Conservation (phyloP, 30 jellyfish, hydroid and myxozoan species). For the Pseudorhiza aurosa region DNA sequence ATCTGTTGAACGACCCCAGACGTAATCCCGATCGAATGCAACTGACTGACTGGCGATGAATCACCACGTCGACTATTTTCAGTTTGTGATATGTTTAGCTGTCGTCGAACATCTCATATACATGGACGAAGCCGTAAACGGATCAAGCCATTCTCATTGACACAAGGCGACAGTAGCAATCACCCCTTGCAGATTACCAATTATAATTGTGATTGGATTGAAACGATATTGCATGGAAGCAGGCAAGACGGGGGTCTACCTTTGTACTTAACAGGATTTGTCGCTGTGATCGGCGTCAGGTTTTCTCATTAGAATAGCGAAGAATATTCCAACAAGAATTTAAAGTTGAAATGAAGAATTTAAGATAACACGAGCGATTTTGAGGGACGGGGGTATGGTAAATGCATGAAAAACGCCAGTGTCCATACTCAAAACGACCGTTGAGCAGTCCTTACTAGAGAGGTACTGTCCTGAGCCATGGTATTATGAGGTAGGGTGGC, state of each 20-base stretch:
- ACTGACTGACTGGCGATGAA: no score
- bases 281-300: constrained; percentile 11
- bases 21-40: no score
- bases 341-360: background rate
- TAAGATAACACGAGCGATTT: background rate
- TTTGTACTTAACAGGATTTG: background rate
- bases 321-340: no score
- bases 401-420: no score
- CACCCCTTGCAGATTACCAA: constrained; percentile 47
- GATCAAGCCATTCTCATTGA: constrained; percentile 18
- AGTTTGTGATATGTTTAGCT: background rate
- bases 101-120: background rate
- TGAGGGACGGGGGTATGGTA: background rate
- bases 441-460: no score
- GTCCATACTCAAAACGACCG: no score
- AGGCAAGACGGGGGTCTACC: constrained; percentile 26
- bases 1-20: no score
- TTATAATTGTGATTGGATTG: constrained; percentile 39
- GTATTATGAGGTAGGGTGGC: no score
- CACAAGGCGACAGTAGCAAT: constrained; percentile 59
- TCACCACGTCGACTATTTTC: no score
- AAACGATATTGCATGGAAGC: constrained; percentile 14
- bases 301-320: background rate
- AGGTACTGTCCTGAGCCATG: no score
- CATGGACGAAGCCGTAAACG: constrained; percentile 17